A percentile compares a stretch with the other conserved stretches of the same genome.
These are phyloP conservation scores for Pantelozetes paolii DNA, from an alignment of 2,888 invertebrate genomes.

Conservation along the genomic window DNA sequence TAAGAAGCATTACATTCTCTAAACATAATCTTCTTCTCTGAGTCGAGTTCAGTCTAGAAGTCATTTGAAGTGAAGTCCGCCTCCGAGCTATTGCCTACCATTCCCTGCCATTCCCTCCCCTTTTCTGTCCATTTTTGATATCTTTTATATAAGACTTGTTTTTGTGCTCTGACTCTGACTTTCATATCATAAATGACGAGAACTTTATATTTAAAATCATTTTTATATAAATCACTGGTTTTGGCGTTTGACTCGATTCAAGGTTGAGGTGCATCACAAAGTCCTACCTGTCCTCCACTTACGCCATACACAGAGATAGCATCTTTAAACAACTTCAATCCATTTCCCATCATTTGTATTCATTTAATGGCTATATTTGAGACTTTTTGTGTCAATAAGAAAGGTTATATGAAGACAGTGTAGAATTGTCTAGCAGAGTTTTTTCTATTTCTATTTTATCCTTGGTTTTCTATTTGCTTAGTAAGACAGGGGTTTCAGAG, in stretches of 20 bases:
- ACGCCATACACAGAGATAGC: background rate
- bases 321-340: background rate
- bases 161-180: background rate
- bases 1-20: slow-evolving; percentile 4
- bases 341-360: slow-evolving; percentile 6
- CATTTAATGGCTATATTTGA: no score
- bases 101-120: background rate
- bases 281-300: no score
- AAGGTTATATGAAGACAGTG: no score
- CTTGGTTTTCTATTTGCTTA: no score
- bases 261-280: background rate
- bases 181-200: background rate
- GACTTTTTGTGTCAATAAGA: no score
- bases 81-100: no score
- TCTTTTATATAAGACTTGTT: background rate
- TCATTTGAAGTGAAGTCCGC: background rate
- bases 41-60: background rate
- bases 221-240: no score
- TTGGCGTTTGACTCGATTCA: background rate
- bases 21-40: background rate
- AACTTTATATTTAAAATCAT: slow-evolving; percentile 10
- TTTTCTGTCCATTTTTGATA: background rate
- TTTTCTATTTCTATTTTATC: no score
- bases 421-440: no score
- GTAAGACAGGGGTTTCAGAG: no score